phyloP scores from a whole-genome alignment of 1,140 invertebrate species.

The Drosophila nigrodunni region DNA sequence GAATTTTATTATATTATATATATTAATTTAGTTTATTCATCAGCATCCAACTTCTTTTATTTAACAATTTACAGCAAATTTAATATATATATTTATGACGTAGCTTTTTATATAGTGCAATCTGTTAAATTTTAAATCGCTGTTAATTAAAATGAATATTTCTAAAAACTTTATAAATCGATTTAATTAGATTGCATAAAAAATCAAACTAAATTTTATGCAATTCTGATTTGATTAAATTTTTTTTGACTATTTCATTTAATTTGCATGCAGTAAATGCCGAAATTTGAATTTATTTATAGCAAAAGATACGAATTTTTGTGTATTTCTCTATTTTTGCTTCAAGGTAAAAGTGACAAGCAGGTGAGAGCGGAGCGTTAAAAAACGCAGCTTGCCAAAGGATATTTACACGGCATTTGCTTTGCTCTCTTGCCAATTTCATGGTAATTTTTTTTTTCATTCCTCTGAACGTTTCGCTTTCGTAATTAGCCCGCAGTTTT shows the following conservation, averaged over 20 bases:
- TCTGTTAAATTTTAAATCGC: too few relatives aligned
- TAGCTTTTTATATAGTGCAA: too few relatives aligned
- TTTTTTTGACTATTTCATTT: slow-evolving; percentile 12
- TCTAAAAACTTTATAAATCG: too few relatives aligned
- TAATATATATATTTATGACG: too few relatives aligned
- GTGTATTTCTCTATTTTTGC: not conserved
- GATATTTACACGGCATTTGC: slow-evolving; percentile 21
- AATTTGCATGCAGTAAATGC: not conserved
- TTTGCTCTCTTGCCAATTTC: slow-evolving; percentile 16
- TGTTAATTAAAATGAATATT: too few relatives aligned
- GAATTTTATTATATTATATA: too few relatives aligned
- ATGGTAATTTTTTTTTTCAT: slow-evolving; percentile 2
- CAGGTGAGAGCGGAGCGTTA: not conserved
- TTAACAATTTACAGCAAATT: too few relatives aligned
- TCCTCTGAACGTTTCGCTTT: not conserved
- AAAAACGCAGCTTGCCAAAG: not conserved
- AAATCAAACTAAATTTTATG: too few relatives aligned
- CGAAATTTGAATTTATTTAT: not conserved
- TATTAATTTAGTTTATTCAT: too few relatives aligned
- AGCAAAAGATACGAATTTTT: not conserved
- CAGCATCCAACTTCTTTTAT: too few relatives aligned
- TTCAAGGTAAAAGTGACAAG: slow-evolving; percentile 4
- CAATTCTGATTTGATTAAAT: not conserved
- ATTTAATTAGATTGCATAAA: too few relatives aligned
- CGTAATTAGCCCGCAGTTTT: slow-evolving; percentile 20